Conservation (phyloP, 2,888 invertebrate species). For the Cheiracanthium punctorium region DNA sequence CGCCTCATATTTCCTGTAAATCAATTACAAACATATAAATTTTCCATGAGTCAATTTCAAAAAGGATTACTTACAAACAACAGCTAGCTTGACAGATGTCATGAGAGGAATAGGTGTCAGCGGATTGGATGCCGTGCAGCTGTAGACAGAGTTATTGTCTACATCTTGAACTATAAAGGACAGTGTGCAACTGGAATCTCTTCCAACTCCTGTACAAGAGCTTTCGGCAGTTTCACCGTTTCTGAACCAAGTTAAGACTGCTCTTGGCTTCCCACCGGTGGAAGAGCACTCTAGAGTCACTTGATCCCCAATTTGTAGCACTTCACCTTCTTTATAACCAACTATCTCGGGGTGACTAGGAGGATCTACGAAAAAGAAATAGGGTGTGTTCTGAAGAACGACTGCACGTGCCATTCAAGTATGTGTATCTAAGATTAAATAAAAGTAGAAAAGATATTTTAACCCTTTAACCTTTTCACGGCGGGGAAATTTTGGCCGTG, state of each 20-base stretch:
- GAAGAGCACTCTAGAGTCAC: constrained; percentile 93
- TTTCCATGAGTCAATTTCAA: no score
- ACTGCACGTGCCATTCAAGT: no score
- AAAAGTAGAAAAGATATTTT: no score
- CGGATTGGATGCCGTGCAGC: constrained; percentile 88
- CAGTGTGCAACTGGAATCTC: constrained; percentile 90
- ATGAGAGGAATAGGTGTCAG: constrained; percentile 74
- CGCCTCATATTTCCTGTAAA: no score
- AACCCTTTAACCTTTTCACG: no score
- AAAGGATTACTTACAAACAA: constrained; percentile 93
- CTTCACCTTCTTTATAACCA: constrained; percentile 92
- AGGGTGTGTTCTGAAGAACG: no score
- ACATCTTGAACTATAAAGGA: constrained; percentile 91
- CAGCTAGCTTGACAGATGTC: constrained; percentile 80
- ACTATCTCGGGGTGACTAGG: constrained; percentile 94
- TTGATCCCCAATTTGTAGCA: constrained; percentile 90
- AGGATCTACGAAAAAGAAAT: constrained; percentile 80
- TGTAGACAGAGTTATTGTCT: constrained; percentile 94
- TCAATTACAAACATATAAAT: no score
- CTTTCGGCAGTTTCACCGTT: constrained; percentile 91
- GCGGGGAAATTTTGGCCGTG: no score
- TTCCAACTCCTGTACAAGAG: constrained; percentile 87
- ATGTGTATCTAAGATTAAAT: no score
- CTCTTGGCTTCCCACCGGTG: constrained; percentile 96
- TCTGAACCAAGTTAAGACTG: constrained; percentile 95